phyloP scores from a whole-genome alignment of 64 coral and sea anemone genomes.

The Pocillopora damicornis region DNA sequence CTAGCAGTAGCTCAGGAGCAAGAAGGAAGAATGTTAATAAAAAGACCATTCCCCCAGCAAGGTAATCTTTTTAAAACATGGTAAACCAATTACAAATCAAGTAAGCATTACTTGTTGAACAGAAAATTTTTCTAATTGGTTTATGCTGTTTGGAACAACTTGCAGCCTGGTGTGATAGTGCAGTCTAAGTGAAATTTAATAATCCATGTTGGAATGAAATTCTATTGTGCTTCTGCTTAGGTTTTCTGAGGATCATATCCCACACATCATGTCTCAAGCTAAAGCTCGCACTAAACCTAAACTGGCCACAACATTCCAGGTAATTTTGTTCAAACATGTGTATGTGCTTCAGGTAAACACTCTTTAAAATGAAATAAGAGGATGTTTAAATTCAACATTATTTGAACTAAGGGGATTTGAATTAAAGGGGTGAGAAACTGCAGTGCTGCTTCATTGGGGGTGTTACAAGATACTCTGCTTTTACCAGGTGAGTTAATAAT shows the following conservation, averaged over 20 bases:
- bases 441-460: no score
- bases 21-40: constrained; percentile 53
- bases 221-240: constrained; percentile 4
- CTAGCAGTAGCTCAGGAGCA: constrained; percentile 65
- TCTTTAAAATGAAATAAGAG: no score
- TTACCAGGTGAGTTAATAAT: no score
- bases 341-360: neutral
- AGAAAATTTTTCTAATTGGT: no score
- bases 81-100: neutral
- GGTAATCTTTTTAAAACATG: constrained; percentile 18
- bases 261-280: constrained; percentile 45
- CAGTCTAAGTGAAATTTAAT: no score
- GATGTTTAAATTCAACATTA: no score
- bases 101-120: no score
- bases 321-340: neutral
- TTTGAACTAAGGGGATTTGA: no score
- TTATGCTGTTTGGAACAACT: no score
- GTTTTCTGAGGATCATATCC: constrained; percentile 49
- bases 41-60: constrained; percentile 31
- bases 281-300: constrained; percentile 36
- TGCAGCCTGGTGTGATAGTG: no score
- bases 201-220: neutral
- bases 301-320: constrained; percentile 70
- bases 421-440: no score
- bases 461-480: no score